Evolutionary conservation across 2,888 invertebrate species (phyloP), one percentile per base, ranked within the genome.

Genomic region (Callosobruchus maculatus): DNA sequence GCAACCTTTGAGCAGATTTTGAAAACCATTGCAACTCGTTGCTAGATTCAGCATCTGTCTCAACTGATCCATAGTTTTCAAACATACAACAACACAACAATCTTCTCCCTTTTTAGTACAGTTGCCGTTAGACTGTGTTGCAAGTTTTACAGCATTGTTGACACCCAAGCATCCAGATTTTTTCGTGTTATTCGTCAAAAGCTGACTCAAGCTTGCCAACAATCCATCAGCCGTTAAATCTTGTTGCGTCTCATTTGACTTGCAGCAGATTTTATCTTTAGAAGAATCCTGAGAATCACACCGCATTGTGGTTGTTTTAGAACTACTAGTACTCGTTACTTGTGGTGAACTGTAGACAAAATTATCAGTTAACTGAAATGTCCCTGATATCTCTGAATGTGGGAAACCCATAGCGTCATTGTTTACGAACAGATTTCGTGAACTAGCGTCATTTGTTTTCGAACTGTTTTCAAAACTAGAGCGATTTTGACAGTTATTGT

Each of bases 11-110:
- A 80, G 80, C n/a, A 87, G 80, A 75, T 83, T 84, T 76, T 86
- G 84, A 76, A 87, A 85, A 71, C 84, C 83, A 70, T 81, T 81
- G 75, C 86, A 87, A 74, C 83, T 81, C 71, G 82, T 83, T 30
- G 86, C 84, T 71, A 87, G 81, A 74, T 80, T 83, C 72, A 87
- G 78, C 81, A 88, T 83, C 71, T 87, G 84, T 77, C 83, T 84
- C 67, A 87, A 80, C 74, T 88, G 87, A 72, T 94, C 91, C 72
- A 95, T 85, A 70, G 94, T 95, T 87, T 95, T 95, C 79, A 95
- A 89, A 85, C 95, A 95, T 80, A 95, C 94, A 71, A 95, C 94
- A 72, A 95, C 93, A 84, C 95, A 95, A 82, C 93, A 93, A 69
- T 92, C 90, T 75, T 89, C 84, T 3, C 81, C 81, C 71, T 83